Evolutionary conservation across 2,797 vertebrate genomes (phyloP).

Genomic region (Sorex maritimensis): DNA sequence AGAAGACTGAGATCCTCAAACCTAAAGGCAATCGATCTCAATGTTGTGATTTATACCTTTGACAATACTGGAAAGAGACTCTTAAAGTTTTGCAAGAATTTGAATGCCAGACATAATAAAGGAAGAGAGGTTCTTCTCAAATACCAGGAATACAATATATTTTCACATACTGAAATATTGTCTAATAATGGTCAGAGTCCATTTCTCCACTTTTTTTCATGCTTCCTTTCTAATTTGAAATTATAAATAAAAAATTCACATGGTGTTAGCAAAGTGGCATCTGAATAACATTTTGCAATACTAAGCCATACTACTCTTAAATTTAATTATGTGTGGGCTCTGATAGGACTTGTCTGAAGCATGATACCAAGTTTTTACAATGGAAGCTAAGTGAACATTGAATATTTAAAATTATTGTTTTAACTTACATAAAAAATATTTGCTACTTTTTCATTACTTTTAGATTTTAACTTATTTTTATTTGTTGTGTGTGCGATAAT

Average conservation of each 20-base stretch:
- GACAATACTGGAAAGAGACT: background rate
- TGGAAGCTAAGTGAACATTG: background rate
- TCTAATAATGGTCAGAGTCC: background rate
- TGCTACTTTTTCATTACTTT: background rate
- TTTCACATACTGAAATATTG: slow-evolving; percentile 23
- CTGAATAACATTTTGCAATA: slow-evolving; percentile 45
- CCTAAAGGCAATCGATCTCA: background rate
- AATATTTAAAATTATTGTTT: background rate
- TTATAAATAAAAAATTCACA: background rate
- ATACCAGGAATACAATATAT: background rate
- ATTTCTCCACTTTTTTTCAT: slow-evolving; percentile 13
- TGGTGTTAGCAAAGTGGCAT: background rate
- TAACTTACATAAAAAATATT: slow-evolving; percentile 46
- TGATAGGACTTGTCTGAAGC: background rate
- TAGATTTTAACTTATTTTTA: too few species aligned
- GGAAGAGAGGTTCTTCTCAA: background rate
- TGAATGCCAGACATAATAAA: background rate
- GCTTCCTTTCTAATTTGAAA: background rate
- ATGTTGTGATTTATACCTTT: background rate
- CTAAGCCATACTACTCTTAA: slow-evolving; percentile 22
- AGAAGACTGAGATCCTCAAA: background rate
- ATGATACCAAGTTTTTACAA: background rate
- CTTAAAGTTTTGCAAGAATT: slow-evolving; percentile 51
- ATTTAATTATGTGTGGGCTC: slow-evolving; percentile 36
- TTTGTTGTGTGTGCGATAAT: too few species aligned